A percentile compares a stretch with the other conserved stretches of the same genome.
phyloP scores from a whole-genome alignment of 2,888 invertebrate species.

The Eurytoma adleriae region DNA sequence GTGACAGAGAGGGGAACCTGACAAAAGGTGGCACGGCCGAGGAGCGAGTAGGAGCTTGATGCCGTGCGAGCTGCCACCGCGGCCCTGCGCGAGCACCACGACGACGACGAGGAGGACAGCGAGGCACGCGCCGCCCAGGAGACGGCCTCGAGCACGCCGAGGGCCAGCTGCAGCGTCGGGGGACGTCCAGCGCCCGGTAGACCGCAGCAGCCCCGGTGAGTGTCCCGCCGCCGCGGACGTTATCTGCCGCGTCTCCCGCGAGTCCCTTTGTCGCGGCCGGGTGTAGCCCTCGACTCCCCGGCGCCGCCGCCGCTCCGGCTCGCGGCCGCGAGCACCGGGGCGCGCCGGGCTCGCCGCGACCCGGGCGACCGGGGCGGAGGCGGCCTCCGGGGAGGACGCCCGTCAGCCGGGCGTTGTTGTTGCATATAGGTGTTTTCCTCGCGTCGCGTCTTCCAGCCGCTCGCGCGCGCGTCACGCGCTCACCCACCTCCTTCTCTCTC shows the following conservation, averaged over 20 bases:
- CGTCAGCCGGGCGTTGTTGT: conserved; percentile 16
- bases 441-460: conserved; percentile 49
- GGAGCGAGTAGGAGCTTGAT: conserved; percentile 31
- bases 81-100: neutral
- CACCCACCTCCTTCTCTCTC: conserved; percentile 24
- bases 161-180: neutral
- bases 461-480: conserved; percentile 53
- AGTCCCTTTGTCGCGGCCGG: neutral
- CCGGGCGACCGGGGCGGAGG: neutral
- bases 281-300: too few species aligned
- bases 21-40: conserved; percentile 38
- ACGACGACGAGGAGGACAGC: conserved; percentile 1
- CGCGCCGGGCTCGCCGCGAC: neutral
- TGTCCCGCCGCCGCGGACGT: neutral
- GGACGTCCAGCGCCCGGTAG: neutral
- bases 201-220: neutral
- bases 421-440: conserved; percentile 42
- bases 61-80: conserved; percentile 19
- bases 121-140: neutral
- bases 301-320: neutral
- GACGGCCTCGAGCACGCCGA: neutral
- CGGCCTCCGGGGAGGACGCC: neutral
- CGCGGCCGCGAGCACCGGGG: conserved; percentile 9
- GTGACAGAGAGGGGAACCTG: conserved; percentile 74
- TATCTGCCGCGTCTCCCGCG: neutral